Evolutionary conservation across 2,888 invertebrate species (phyloP).

Genomic region (Pyralis farinalis): DNA sequence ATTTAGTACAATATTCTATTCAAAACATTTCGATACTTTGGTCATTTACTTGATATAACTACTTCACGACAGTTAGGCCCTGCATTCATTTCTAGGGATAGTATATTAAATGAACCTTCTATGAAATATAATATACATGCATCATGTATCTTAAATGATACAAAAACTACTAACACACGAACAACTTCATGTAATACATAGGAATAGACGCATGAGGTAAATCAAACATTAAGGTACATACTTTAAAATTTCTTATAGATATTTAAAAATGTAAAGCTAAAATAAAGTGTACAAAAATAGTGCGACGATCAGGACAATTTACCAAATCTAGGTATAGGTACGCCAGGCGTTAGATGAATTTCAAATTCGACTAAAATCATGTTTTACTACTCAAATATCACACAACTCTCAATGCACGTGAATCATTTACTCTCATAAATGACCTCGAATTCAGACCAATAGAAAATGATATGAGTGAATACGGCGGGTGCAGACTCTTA

Average conservation of each 20-base stretch:
- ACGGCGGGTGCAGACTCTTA: constrained; percentile 21
- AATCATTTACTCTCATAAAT: constrained; percentile 17
- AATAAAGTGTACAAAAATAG: constrained; percentile 57
- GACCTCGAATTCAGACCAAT: constrained; percentile 45
- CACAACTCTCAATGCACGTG: constrained; percentile 39
- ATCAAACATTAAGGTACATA: constrained; percentile 43
- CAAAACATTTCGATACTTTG: constrained; percentile 62
- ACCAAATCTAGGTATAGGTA: constrained; percentile 31
- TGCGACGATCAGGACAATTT: constrained; percentile 45
- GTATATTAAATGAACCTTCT: constrained; percentile 29
- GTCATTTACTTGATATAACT: constrained; percentile 47
- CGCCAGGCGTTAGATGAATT: constrained; percentile 56
- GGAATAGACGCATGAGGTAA: constrained; percentile 68
- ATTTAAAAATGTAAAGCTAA: constrained; percentile 47
- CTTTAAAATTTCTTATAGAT: constrained; percentile 36
- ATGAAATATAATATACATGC: constrained; percentile 32
- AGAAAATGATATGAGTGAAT: constrained; percentile 37
- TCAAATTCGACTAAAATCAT: constrained; percentile 55
- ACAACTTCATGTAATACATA: constrained; percentile 49
- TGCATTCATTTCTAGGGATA: constrained; percentile 32
- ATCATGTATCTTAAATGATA: constrained; percentile 50
- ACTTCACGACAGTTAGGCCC: constrained; percentile 62
- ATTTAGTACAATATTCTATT: constrained; percentile 50
- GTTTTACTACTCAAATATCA: constrained; percentile 60
- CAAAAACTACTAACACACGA: constrained; percentile 50